Evolutionary conservation across 2,797 vertebrate species (phyloP), one percentile per base, ranked within the genome.

Genomic region (Arctocebus calabarensis): DNA sequence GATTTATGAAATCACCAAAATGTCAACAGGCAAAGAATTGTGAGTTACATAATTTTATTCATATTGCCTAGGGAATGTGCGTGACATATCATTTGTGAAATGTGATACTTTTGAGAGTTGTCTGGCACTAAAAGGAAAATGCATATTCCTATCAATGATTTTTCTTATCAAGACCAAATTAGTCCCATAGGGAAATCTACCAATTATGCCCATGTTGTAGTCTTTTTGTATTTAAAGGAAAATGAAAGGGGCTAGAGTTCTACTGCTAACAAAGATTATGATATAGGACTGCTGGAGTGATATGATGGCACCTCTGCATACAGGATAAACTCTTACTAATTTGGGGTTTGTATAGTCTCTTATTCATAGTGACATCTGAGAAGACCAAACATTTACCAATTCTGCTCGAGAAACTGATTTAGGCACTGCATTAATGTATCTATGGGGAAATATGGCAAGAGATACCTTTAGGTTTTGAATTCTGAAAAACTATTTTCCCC

Each of bases 1-100:
- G 34, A 88, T 82, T 82, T 81, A 73, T 23, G 16, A 88, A 88
- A 37, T 74, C 45, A 74, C 88, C 45, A 93, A 88, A 83, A 66
- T 88, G 59, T 75, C 59, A 75, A 22, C 23, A 75, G 66, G 45
- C 8, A 74, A 75, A 68, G 23, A 83, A 66, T 88, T 34, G 75
- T 57, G 13, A 74, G 19, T 83, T 71, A 57, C 19, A 45, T 83
- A 75, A 45, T 88, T 82, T 82, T 57, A 81, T 74, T 88, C 75
- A 83, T 55, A n/a, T 66, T 75, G 14, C 19, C 6, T 73, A 93
- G 23, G 45, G n/a, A 88, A 75, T 74, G 45, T 85, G 34, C 59
- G 75, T 93, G 85, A 74, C 59, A 88, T 88, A 66, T 57, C 45
- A 83, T 59, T 19, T 88, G 23, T 43, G 32, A 83, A 66, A 83